Evolutionary conservation across 2,113 vertebrate genomes (phyloP).

Genomic region (Rissa tridactyla): DNA sequence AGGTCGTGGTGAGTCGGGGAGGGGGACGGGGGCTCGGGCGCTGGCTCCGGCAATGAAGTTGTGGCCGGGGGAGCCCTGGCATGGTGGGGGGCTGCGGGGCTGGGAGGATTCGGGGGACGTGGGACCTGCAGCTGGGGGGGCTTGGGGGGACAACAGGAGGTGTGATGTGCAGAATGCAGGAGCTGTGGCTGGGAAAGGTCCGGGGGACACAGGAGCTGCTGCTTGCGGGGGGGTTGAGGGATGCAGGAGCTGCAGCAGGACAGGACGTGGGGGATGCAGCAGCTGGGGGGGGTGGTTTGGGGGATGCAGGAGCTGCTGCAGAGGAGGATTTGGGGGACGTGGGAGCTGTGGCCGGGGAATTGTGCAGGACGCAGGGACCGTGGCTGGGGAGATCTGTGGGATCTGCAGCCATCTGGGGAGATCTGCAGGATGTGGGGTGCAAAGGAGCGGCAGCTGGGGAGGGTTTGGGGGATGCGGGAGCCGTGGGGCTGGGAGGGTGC

Average conservation of each 20-base stretch:
- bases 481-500: not conserved
- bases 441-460: too few relatives aligned
- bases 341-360: not conserved
- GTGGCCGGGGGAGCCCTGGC: not conserved
- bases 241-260: not conserved
- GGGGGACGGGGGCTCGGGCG: fast-evolving
- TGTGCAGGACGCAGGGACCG: not conserved
- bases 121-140: not conserved
- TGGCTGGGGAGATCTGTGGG: not conserved
- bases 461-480: not conserved
- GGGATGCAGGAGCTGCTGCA: not conserved
- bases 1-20: constrained; percentile 87
- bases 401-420: too few relatives aligned
- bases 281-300: too few relatives aligned
- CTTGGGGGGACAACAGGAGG: not conserved
- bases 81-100: not conserved
- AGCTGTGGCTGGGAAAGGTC: not conserved
- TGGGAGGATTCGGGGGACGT: not conserved
- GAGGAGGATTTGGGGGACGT: not conserved
- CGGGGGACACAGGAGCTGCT: not conserved
- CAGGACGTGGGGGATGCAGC: not conserved
- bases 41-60: not conserved
- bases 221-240: too few relatives aligned
- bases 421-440: too few relatives aligned
- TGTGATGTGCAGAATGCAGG: not conserved